Evolutionary conservation across 2,888 invertebrate genomes (phyloP).

Genomic region (Aspidapion aeneum): DNA sequence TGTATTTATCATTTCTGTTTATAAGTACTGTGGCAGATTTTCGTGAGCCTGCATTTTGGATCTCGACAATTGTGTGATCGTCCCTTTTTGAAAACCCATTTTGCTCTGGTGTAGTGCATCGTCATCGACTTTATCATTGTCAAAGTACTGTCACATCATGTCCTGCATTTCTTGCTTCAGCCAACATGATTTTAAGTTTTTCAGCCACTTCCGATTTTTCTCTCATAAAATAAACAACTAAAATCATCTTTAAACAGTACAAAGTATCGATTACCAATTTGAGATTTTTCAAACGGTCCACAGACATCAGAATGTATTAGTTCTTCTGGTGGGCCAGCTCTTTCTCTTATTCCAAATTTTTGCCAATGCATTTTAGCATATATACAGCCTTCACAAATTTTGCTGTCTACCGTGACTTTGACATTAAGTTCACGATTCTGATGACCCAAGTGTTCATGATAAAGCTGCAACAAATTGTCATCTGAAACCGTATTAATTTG

Average conservation of each 20-base stretch:
- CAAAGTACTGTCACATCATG: too few relatives aligned
- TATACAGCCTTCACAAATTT: background rate
- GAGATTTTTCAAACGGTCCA: background rate
- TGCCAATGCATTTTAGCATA: background rate
- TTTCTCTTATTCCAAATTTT: background rate
- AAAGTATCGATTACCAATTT: too few relatives aligned
- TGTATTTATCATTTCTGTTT: background rate
- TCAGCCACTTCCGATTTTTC: too few relatives aligned
- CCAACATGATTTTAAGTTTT: too few relatives aligned
- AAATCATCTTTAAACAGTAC: too few relatives aligned
- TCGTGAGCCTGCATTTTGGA: background rate
- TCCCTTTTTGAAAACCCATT: background rate
- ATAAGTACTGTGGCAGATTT: background rate
- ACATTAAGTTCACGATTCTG: background rate
- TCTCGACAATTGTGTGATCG: background rate
- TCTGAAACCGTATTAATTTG: background rate
- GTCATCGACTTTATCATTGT: background rate
- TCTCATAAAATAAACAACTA: too few relatives aligned
- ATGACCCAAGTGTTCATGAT: background rate
- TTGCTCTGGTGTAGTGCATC: background rate
- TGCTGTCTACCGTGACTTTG: background rate
- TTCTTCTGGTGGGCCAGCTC: background rate
- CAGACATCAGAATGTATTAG: background rate
- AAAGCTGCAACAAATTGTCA: background rate
- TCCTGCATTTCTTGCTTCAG: too few relatives aligned